These are phyloP conservation scores for Spodoptera exigua DNA, from an alignment of 2,888 invertebrate species.

Conservation along the genomic window DNA sequence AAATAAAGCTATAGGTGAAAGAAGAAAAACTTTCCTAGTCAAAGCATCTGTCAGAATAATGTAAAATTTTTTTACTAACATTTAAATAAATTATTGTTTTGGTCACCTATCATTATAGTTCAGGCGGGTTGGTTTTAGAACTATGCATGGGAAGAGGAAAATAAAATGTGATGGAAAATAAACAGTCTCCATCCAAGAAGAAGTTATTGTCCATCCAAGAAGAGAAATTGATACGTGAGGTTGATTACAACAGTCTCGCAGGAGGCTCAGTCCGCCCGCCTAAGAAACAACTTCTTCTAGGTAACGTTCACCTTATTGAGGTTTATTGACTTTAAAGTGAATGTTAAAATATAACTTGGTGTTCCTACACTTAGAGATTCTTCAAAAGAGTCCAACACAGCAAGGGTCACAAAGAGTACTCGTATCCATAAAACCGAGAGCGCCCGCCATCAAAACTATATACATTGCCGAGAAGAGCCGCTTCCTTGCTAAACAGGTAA, in stretches of 20 bases:
- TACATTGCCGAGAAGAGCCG: constrained; percentile 78
- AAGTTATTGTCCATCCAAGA: constrained; percentile 79
- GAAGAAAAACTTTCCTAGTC: constrained; percentile 62
- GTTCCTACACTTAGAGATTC: constrained; percentile 75
- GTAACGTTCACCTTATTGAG: constrained; percentile 55
- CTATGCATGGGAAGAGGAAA: constrained; percentile 83
- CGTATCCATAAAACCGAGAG: constrained; percentile 77
- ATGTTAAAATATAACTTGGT: constrained; percentile 16
- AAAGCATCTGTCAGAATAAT: constrained; percentile 69
- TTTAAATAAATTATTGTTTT: constrained; percentile 69
- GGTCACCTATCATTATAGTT: constrained; percentile 58
- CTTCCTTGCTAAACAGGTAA: constrained; percentile 75
- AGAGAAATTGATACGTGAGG: constrained; percentile 78
- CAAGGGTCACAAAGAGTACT: constrained; percentile 75
- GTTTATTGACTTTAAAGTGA: constrained; percentile 5
- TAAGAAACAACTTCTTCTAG: constrained; percentile 72
- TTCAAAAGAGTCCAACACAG: constrained; percentile 67
- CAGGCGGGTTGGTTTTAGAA: constrained; percentile 67
- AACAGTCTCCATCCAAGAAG: constrained; percentile 80
- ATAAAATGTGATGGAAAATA: constrained; percentile 88
- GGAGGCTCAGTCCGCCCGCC: constrained; percentile 61
- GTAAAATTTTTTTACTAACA: constrained; percentile 67
- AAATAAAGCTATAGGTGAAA: constrained; percentile 44
- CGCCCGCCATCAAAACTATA: constrained; percentile 77
- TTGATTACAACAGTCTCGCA: constrained; percentile 73